Percentiles rank a stretch among this genome's conserved stretches.
Conservation (phyloP, 2,113 vertebrate species). For the Crotalus helleri region DNA sequence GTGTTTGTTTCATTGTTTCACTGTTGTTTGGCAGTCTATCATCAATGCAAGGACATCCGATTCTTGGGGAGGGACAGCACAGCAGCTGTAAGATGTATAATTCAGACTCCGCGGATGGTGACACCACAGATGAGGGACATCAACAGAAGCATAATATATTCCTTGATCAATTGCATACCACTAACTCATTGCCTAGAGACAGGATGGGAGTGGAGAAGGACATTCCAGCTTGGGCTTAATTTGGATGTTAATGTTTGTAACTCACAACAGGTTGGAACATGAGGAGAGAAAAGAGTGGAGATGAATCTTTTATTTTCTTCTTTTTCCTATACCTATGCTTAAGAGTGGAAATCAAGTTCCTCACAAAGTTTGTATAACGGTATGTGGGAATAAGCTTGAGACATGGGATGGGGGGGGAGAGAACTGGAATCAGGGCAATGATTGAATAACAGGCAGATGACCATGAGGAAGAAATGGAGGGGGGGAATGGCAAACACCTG, state of each 20-base stretch:
- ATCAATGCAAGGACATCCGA: constrained; percentile 30
- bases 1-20: constrained; percentile 35
- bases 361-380: not conserved
- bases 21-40: not conserved
- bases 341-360: not conserved
- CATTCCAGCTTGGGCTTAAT: constrained; percentile 21
- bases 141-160: constrained; percentile 30
- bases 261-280: not conserved
- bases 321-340: not conserved
- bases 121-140: constrained; percentile 30
- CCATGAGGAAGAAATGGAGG: not conserved
- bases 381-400: not conserved
- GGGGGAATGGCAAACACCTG: not conserved
- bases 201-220: not conserved
- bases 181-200: constrained; percentile 34
- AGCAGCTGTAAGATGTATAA: constrained; percentile 38
- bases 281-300: not conserved
- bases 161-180: constrained; percentile 41
- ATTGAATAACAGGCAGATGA: not conserved
- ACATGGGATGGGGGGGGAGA: not conserved
- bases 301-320: not conserved
- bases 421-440: not conserved
- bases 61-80: constrained; percentile 14
- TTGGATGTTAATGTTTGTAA: constrained; percentile 40
- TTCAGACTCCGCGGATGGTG: constrained; percentile 3